A percentile compares a stretch with the other conserved stretches of the same genome.
phyloP scores from a whole-genome alignment of 2,797 vertebrate genomes.

The Catamblyrhynchus diadema region DNA sequence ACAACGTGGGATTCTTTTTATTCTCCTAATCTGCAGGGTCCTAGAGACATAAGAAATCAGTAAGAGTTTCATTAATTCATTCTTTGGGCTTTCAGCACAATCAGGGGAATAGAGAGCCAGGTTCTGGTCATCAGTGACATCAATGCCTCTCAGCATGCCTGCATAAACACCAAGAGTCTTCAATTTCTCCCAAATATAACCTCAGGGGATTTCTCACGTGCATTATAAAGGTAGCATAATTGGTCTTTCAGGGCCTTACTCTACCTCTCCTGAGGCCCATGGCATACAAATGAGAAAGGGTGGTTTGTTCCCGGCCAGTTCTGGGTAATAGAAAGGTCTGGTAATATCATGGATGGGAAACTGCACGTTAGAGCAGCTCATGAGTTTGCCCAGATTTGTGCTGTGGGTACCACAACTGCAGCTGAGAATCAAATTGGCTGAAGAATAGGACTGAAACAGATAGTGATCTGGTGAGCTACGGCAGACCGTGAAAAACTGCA shows the following conservation, averaged over 20 bases:
- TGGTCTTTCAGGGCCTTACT: background rate
- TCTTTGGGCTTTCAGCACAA: background rate
- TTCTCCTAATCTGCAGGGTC: background rate
- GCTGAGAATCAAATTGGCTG: background rate
- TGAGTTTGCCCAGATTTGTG: background rate
- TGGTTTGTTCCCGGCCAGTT: background rate
- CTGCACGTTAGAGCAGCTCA: background rate
- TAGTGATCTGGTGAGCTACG: fast-evolving
- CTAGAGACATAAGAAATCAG: background rate
- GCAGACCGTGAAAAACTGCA: background rate
- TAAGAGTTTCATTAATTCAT: background rate
- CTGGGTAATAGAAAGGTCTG: background rate
- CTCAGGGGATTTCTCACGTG: background rate
- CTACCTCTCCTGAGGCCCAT: background rate
- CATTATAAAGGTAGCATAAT: background rate
- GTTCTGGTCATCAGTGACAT: background rate
- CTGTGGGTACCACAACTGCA: background rate
- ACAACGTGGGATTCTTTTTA: background rate
- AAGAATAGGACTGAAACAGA: background rate
- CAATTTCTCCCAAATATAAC: background rate
- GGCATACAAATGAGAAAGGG: background rate
- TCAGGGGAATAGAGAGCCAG: background rate
- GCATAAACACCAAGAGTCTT: background rate
- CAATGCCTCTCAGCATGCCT: background rate
- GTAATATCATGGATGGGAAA: background rate